Conservation (phyloP, 2,113 vertebrate species). For the Etia nguti region DNA sequence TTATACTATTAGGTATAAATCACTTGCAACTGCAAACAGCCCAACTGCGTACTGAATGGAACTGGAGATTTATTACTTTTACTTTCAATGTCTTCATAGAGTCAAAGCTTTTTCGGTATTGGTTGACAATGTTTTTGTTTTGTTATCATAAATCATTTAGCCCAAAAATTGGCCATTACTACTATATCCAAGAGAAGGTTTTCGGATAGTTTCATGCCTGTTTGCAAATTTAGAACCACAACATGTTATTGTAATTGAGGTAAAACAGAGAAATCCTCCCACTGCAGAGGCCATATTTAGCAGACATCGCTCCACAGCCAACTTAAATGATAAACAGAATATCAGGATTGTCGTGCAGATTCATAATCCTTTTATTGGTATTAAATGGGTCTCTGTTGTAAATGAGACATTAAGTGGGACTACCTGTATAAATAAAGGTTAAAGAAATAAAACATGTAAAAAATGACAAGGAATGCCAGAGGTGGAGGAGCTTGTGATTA, state of each 20-base stretch:
- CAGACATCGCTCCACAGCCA: neutral
- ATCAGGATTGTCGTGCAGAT: neutral
- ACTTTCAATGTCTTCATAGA: neutral
- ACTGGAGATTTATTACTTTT: neutral
- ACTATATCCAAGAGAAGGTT: neutral
- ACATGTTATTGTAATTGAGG: neutral
- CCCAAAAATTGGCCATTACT: neutral
- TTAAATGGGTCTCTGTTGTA: neutral
- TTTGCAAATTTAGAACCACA: neutral
- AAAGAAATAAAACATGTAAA: neutral
- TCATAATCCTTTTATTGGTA: neutral
- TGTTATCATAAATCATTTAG: neutral
- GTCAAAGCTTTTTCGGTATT: neutral
- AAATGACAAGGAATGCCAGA: neutral
- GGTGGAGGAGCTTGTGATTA: neutral
- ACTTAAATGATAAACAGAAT: neutral
- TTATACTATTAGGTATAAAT: neutral
- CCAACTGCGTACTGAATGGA: neutral
- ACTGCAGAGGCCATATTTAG: neutral
- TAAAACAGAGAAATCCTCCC: neutral
- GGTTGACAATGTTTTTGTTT: neutral
- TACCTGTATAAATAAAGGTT: neutral
- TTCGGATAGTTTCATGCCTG: neutral
- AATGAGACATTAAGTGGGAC: neutral
- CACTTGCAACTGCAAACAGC: neutral